phyloP scores from a whole-genome alignment of 2,888 invertebrate species.

The Aplocera efformata region DNA sequence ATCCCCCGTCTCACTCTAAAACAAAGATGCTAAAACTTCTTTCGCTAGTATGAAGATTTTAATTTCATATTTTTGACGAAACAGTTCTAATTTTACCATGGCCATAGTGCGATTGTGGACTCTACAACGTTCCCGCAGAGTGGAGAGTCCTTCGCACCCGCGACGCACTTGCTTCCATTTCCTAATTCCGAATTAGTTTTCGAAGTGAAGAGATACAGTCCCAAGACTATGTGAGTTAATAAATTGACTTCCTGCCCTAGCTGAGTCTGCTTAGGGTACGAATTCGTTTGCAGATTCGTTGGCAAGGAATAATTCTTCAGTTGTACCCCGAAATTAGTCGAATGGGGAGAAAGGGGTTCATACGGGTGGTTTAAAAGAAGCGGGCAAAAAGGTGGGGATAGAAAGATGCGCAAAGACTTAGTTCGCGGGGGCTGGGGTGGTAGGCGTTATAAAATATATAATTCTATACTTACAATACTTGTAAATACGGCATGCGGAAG shows the following conservation, averaged over 20 bases:
- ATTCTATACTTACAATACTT: slow-evolving; percentile 82
- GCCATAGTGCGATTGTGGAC: slow-evolving; percentile 32
- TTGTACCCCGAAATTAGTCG: slow-evolving; percentile 81
- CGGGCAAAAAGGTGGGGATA: slow-evolving; percentile 79
- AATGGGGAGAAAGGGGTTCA: slow-evolving; percentile 79
- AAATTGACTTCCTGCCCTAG: slow-evolving; percentile 44
- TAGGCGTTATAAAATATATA: slow-evolving; percentile 80
- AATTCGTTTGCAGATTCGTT: slow-evolving; percentile 42
- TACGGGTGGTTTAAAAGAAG: slow-evolving; percentile 81
- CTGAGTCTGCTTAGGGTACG: slow-evolving; percentile 38
- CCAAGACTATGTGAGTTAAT: slow-evolving; percentile 63
- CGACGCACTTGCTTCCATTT: slow-evolving; percentile 71
- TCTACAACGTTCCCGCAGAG: slow-evolving; percentile 26
- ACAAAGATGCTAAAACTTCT: slow-evolving; percentile 82
- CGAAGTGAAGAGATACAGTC: slow-evolving; percentile 81
- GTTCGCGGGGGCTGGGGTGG: slow-evolving; percentile 68
- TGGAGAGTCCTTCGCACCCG: slow-evolving; percentile 25
- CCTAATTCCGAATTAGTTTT: slow-evolving; percentile 79
- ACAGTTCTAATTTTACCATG: slow-evolving; percentile 73
- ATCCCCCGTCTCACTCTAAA: slow-evolving; percentile 76
- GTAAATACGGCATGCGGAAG: slow-evolving; percentile 80
- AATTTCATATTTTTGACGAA: slow-evolving; percentile 81
- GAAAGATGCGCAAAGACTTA: slow-evolving; percentile 81
- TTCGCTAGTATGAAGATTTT: slow-evolving; percentile 81
- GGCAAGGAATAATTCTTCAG: slow-evolving; percentile 79